Base-by-base conservation (phyloP, 1,140 invertebrate species). In the Heterodera carotae region DNA sequence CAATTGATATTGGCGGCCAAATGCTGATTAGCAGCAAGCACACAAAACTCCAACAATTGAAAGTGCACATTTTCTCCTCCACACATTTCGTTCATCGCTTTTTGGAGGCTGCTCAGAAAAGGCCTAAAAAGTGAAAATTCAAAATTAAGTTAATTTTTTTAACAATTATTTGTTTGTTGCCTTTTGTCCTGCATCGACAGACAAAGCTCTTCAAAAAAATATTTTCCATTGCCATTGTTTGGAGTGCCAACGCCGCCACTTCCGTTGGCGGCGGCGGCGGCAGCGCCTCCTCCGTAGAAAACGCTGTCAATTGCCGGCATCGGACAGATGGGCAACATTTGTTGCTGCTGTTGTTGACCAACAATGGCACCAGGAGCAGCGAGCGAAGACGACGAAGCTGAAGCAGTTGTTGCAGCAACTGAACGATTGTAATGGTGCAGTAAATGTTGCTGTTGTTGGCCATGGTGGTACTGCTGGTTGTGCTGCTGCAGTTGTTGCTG, bases 291-390 rank as follows among this genome's bases (percentile, higher is more conserved):
- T 27, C 36, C 39, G 67, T 79, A 79, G 67, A 79, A 79, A n/a
- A 78, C 77, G 36, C 76, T 33, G 64, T 84, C 82, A 39, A 83
- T 84, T 15, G 83, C 74, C n/a, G 81, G 81, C 22, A 84, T 36
- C 43, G 81, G 80, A 34, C 82, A 83, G 29, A 83, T 25, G 18
- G 82, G 82, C 56, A 83, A 36, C n/a, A 82, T 33, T 31, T 81
- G 80, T 39, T 83, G 68, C 12, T 71, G 69, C 56, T 29, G 22
- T 4, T 15, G 39, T 10, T 12, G 7, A 8, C 27, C 66, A 29
- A 39, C 25, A n/a, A n/a, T n/a, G n/a, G n/a, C n/a, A 43, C 6
- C 39, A 43, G 43, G 29, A 25, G 78, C n/a, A n/a, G n/a, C n/a
- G n/a, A n/a, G n/a, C n/a, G 27, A 25, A 43, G 15, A 8, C 2